Evolutionary conservation across 1,140 invertebrate species (phyloP), one percentile per base, ranked within the genome.

Genomic region (Heliconius melpomene): DNA sequence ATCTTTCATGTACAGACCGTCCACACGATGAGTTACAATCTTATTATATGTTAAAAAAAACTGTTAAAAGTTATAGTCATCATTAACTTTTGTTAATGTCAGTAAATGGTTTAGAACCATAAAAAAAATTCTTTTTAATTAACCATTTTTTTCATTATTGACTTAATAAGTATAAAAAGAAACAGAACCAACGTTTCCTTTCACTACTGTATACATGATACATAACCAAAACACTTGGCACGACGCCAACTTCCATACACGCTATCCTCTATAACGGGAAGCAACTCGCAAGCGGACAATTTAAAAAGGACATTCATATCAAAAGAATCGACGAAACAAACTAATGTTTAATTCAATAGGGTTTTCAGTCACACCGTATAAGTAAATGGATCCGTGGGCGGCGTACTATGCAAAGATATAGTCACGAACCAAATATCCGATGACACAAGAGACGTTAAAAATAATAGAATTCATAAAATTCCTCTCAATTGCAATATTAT

Each of bases 321-420:
- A 87, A 85, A 82, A 79, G 78, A 60, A 50, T 50, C 73, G 50
- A 29, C 77, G 78, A 79, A 79, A 81, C 72, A 36, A 36, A 40
- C 57, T 84, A 70, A 87, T 88, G 85, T 88, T 86, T 90, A 86
- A 90, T 90, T 90, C 85, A 89, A 83, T 54, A 82, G 81, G 72
- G 74, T 52, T 86, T 84, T 80, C 77, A 79, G 77, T 83, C 84
- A 84, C 79, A 71, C 81, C 81, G 23, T 73, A 73, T 71, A 75
- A 46, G 72, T 60, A n/a, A 50, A 75, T 57, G 60, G 54, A 38
- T 26, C 75, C 36, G 57, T 75, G 73, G 74, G 57, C 66, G 78
- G 73, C 32, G 57, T 18, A 78, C 38, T 50, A 50, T 66, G 36
- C 1, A 32, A 79, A n/a, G 5, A 74, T 36, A 79, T 75, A 72